These are phyloP conservation scores for Mesorhabditis spiculigera DNA, from an alignment of 2,888 invertebrate species.

Conservation along the genomic window DNA sequence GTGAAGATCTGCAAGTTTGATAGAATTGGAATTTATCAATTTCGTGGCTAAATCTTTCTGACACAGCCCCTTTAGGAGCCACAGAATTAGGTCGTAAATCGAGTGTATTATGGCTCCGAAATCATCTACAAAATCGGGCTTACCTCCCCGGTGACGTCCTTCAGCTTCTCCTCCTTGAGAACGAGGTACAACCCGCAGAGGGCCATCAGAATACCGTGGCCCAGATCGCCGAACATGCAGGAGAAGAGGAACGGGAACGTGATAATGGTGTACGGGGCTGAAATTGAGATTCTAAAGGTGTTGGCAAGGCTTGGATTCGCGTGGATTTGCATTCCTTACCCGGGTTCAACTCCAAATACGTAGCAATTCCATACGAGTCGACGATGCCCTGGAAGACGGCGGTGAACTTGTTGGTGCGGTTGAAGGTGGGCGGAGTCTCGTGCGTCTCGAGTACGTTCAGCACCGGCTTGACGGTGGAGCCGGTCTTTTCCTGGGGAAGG, in stretches of 20 bases:
- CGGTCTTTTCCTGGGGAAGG: constrained; percentile 63
- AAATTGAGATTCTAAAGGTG: constrained; percentile 14
- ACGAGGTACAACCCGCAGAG: constrained; percentile 77
- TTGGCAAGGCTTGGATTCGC: neutral
- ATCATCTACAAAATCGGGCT: neutral
- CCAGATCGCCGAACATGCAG: constrained; percentile 94
- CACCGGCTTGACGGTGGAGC: constrained; percentile 91
- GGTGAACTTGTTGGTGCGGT: constrained; percentile 93
- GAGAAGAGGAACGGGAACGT: constrained; percentile 96
- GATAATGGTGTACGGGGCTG: constrained; percentile 90
- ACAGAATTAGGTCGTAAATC: neutral
- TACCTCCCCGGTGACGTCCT: constrained; percentile 31
- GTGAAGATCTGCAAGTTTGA: constrained; percentile 57
- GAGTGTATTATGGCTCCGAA: neutral
- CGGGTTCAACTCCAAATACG: constrained; percentile 93
- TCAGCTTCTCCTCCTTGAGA: constrained; percentile 85
- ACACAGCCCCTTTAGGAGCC: neutral
- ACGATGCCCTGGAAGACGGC: constrained; percentile 82
- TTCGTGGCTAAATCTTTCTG: neutral
- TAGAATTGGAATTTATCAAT: constrained; percentile 5
- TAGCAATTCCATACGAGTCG: constrained; percentile 92
- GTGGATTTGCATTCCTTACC: constrained; percentile 65
- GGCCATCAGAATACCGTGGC: constrained; percentile 85
- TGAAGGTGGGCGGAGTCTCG: constrained; percentile 86
- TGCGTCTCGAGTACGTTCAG: constrained; percentile 89